phyloP scores from a whole-genome alignment of 2,797 vertebrate species.

The Toxotes lorentzi region DNA sequence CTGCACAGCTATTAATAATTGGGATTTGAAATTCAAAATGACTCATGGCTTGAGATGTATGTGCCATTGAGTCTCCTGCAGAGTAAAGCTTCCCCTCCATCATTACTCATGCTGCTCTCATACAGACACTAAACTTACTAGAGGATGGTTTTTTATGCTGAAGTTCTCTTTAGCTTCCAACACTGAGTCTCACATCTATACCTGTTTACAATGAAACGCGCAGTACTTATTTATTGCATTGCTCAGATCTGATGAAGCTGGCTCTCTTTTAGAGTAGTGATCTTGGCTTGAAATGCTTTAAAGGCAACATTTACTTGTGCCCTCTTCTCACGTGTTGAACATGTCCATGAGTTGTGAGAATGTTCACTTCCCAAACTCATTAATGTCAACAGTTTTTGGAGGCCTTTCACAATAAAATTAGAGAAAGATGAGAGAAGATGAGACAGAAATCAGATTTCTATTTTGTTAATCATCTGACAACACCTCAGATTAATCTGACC shows the following conservation, averaged over 20 bases:
- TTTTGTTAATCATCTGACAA: neutral
- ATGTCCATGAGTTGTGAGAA: neutral
- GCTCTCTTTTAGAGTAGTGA: neutral
- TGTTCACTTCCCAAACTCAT: neutral
- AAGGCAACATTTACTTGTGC: neutral
- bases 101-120: conserved; percentile 9
- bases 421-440: neutral
- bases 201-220: conserved; percentile 25
- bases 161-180: conserved; percentile 28
- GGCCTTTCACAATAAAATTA: conserved; percentile 25
- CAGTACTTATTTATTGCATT: too few species aligned
- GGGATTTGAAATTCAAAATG: conserved; percentile 39
- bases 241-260: too few species aligned
- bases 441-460: neutral
- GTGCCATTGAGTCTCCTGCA: conserved; percentile 9
- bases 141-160: neutral
- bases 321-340: neutral
- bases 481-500: neutral
- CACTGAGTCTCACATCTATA: conserved; percentile 30
- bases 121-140: neutral
- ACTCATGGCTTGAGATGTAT: conserved; percentile 29
- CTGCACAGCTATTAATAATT: conserved; percentile 44
- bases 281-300: neutral
- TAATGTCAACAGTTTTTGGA: neutral
- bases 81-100: conserved; percentile 21